A percentile compares a stretch with the other conserved stretches of the same genome.
Conservation (phyloP, 2,113 vertebrate species). For the Cryptotis parvus region DNA sequence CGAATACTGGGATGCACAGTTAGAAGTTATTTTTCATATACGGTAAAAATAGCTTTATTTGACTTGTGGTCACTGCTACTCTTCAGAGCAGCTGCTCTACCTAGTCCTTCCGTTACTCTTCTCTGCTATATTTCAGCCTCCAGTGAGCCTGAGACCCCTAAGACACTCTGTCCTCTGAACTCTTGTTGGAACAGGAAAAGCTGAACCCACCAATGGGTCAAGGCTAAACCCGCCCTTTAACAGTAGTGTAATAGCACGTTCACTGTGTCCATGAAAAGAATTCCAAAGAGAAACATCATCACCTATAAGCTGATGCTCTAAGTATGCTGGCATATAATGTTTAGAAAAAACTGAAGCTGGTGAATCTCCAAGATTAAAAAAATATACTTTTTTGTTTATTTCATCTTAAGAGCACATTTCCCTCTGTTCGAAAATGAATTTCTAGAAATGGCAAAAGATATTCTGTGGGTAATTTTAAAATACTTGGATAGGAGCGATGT, state of each 20-base stretch:
- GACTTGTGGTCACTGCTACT: not conserved
- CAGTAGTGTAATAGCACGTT: not conserved
- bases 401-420: slow-evolving; percentile 42
- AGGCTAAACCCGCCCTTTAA: not conserved
- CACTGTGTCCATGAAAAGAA: not conserved
- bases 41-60: not conserved
- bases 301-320: slow-evolving; percentile 44
- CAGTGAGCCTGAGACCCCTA: not conserved
- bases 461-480: slow-evolving; percentile 55
- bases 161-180: slow-evolving; percentile 33
- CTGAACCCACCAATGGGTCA: not conserved
- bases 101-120: not conserved
- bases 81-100: not conserved
- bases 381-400: slow-evolving; percentile 60
- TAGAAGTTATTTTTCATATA: not conserved
- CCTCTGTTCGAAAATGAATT: slow-evolving; percentile 44
- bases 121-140: not conserved
- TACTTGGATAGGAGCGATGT: slow-evolving; percentile 59
- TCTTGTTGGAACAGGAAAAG: not conserved
- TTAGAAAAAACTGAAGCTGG: slow-evolving; percentile 4
- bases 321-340: slow-evolving; percentile 56
- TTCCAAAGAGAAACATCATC: not conserved
- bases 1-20: not conserved
- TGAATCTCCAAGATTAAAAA: slow-evolving; percentile 54
- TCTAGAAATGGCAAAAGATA: slow-evolving; percentile 59